phyloP scores from a whole-genome alignment of 2,888 invertebrate species.

The Sarcophaga carnaria region DNA sequence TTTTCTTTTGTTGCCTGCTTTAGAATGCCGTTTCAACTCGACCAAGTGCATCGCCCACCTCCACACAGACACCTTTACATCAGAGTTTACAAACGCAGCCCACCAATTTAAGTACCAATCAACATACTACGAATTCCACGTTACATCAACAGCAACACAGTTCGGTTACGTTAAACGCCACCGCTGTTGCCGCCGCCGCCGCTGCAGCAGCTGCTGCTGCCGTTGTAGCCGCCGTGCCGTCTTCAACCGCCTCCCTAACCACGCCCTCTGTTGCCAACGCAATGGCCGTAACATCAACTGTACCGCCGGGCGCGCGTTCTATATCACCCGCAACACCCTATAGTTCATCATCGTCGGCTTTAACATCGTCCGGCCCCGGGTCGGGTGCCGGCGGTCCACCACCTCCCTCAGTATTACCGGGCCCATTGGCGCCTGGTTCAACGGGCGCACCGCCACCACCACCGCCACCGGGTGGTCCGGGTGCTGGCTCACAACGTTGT shows the following conservation, averaged over 20 bases:
- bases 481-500: slow-evolving; percentile 83
- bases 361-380: slow-evolving; percentile 69
- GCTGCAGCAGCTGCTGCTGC: slow-evolving; percentile 76
- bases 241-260: slow-evolving; percentile 69
- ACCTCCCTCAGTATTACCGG: slow-evolving; percentile 72
- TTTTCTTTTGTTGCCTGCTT: slow-evolving; percentile 61
- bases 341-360: slow-evolving; percentile 79
- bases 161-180: slow-evolving; percentile 73
- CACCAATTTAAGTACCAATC: slow-evolving; percentile 71
- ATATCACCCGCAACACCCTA: slow-evolving; percentile 83
- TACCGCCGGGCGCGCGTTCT: slow-evolving; percentile 83
- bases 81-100: slow-evolving; percentile 76
- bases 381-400: slow-evolving; percentile 70
- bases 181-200: slow-evolving; percentile 72
- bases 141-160: slow-evolving; percentile 67
- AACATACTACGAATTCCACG: slow-evolving; percentile 16
- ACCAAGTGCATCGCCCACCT: slow-evolving; percentile 86
- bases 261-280: slow-evolving; percentile 76
- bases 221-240: slow-evolving; percentile 74
- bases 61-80: slow-evolving; percentile 82
- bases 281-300: slow-evolving; percentile 83
- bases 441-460: slow-evolving; percentile 81
- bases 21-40: slow-evolving; percentile 86
- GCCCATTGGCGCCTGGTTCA: slow-evolving; percentile 74
- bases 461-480: slow-evolving; percentile 78